Percentiles rank a stretch among this genome's conserved stretches.
phyloP scores from a whole-genome alignment of 2,888 invertebrate genomes.

The Drosophila antonietae region DNA sequence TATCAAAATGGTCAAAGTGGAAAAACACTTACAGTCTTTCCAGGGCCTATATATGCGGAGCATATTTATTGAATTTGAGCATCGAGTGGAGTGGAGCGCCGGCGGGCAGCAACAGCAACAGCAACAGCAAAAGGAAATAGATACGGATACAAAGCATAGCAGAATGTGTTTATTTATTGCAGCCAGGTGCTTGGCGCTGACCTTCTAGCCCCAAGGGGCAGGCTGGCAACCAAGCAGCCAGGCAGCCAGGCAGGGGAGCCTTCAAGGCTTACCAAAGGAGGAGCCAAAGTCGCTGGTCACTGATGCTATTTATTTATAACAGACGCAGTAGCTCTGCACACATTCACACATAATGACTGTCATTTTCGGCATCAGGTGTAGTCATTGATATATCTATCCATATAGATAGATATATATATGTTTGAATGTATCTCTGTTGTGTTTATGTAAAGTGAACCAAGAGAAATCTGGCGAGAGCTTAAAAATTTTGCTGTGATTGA shows the following conservation, averaged over 20 bases:
- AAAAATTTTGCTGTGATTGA: conserved; percentile 67
- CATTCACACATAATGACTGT: conserved; percentile 75
- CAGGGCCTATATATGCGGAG: conserved; percentile 46
- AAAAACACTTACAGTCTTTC: conserved; percentile 34
- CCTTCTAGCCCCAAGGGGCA: conserved; percentile 56
- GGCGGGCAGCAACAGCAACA: conserved; percentile 36
- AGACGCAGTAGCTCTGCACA: conserved; percentile 28
- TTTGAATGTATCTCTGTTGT: conserved; percentile 35
- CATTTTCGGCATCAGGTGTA: conserved; percentile 72
- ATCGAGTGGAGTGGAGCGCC: conserved; percentile 24
- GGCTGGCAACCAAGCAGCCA: conserved; percentile 6
- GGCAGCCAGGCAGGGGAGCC: neutral
- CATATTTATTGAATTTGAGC: conserved; percentile 75
- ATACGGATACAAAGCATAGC: conserved; percentile 44
- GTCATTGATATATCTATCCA: conserved; percentile 70
- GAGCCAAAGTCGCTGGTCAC: conserved; percentile 34
- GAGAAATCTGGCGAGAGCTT: conserved; percentile 52
- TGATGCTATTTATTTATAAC: conserved; percentile 58
- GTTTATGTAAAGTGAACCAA: conserved; percentile 38
- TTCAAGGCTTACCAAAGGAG: conserved; percentile 20
- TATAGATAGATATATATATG: neutral
- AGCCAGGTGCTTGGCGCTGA: conserved; percentile 70
- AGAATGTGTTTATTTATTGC: conserved; percentile 74
- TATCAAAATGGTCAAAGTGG: conserved; percentile 39
- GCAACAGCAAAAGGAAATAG: conserved; percentile 19